Conservation (phyloP, 1,140 invertebrate species). For the Scaptodrosophila lebanonensis region DNA sequence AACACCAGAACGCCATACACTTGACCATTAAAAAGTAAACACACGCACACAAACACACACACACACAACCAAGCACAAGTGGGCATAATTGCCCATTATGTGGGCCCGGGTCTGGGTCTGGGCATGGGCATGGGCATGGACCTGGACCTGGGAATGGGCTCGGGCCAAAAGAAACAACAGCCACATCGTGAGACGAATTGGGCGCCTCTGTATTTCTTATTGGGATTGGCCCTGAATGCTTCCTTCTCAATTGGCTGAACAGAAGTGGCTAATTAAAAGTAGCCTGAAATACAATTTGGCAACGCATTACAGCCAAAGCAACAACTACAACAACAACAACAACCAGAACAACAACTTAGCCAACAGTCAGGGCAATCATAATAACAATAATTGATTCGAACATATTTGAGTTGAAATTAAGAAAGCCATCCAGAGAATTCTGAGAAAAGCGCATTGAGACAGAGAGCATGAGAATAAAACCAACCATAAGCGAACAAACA, state of each 20-base stretch:
- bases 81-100: slow-evolving; percentile 66
- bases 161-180: too few species aligned
- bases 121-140: too few species aligned
- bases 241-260: slow-evolving; percentile 19
- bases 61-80: slow-evolving; percentile 34
- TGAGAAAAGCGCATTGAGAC: not conserved
- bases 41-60: not conserved
- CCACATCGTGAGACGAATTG: too few species aligned
- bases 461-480: too few species aligned
- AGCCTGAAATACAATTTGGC: slow-evolving; percentile 59
- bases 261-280: slow-evolving; percentile 56
- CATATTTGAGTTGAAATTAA: slow-evolving; percentile 37
- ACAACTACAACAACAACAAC: slow-evolving; percentile 3
- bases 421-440: too few species aligned
- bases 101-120: too few species aligned
- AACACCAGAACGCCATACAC: slow-evolving; percentile 41
- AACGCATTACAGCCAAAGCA: slow-evolving; percentile 13
- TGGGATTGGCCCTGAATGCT: not conserved
- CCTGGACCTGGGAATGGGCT: too few species aligned
- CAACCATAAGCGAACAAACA: too few species aligned
- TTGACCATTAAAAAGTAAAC: slow-evolving; percentile 60
- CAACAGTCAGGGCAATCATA: slow-evolving; percentile 22
- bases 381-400: slow-evolving; percentile 43
- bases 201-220: too few species aligned
- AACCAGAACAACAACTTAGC: not conserved